These are phyloP conservation scores for Melitaea athalia DNA, from an alignment of 2,888 invertebrate species.

Conservation along the genomic window DNA sequence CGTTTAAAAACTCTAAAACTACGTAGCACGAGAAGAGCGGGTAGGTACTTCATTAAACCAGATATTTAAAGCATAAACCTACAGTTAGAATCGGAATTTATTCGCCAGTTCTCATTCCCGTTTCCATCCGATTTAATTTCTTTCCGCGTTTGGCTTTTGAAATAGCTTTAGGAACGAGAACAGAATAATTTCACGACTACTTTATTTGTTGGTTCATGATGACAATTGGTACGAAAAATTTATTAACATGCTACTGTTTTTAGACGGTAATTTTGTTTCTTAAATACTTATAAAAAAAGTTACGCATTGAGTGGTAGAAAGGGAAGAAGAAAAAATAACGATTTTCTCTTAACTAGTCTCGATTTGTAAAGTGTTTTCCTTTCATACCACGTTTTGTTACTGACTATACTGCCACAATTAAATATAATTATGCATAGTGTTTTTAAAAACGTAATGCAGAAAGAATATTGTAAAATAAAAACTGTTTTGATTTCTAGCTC, in stretches of 20 bases:
- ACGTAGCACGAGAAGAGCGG: conserved; percentile 4
- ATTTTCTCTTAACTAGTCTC: no score
- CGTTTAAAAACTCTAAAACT: conserved; percentile 7
- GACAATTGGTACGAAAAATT: conserved; percentile 28
- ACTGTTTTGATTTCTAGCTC: no score
- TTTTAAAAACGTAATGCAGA: no score
- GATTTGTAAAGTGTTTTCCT: no score
- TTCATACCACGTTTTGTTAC: no score
- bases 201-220: conserved; percentile 43
- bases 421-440: no score
- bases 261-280: background rate
- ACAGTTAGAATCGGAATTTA: conserved; percentile 36
- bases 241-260: background rate
- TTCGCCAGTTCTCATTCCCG: conserved; percentile 41
- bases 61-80: conserved; percentile 25
- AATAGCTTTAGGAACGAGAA: conserved; percentile 45
- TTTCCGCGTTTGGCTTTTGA: conserved; percentile 41
- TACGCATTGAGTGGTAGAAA: background rate
- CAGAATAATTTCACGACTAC: conserved; percentile 53
- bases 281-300: background rate
- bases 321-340: no score
- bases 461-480: no score
- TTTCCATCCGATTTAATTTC: conserved; percentile 54
- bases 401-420: no score
- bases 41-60: conserved; percentile 24